Base-by-base conservation (phyloP, 2,113 vertebrate species). In the Trematomus loennbergii region DNA sequence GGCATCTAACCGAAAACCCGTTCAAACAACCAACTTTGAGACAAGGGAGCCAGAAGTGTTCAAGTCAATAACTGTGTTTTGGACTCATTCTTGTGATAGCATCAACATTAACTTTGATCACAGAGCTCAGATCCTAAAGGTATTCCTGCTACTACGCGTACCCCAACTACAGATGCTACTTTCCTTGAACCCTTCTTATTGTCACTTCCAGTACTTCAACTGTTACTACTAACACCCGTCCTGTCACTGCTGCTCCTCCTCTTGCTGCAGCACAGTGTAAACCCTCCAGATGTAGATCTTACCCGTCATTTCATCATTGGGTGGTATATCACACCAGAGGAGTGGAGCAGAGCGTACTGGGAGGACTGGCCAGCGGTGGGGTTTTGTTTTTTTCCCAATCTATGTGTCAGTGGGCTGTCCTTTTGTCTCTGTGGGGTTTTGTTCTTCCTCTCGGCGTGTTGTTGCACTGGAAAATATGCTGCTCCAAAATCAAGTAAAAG, bases 301-400 rank as follows among this genome's bases (percentile, higher is more conserved):
- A 80, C 90, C 86, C 85, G 66, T 91, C 87, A 87, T 95, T 94
- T 90, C 93, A 94, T 94, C 93, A 95, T 87, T 91, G 88, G 88
- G 80, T 61, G 71, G 82, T 89, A 86, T 92, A 92, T 89, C 83
- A 87, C 58, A 85, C 70, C 75, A 79, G 79, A 81, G 45, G 81
- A n/a, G n/a, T n/a, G n/a, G n/a, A 87, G 80, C 59, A 18, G 63
- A 62, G 82, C 82, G 88, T 90, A 81, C 81, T 81, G 89, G 84
- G 89, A 92, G 76, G 76, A 79, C 13, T 3, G 25, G 72, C 60
- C 63, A 43, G 61, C 5, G 5, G 33, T 36, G 33, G 33, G n/a
- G 3, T n/a, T 87, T 85, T 73, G 4, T 36, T 36, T 36, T 82
- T 82, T 75, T 80, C 89, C 33, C 33, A 84, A 80, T 84, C 82